Conservation (phyloP, 2,888 invertebrate genomes). For the Ommatoiulus sabulosus region DNA sequence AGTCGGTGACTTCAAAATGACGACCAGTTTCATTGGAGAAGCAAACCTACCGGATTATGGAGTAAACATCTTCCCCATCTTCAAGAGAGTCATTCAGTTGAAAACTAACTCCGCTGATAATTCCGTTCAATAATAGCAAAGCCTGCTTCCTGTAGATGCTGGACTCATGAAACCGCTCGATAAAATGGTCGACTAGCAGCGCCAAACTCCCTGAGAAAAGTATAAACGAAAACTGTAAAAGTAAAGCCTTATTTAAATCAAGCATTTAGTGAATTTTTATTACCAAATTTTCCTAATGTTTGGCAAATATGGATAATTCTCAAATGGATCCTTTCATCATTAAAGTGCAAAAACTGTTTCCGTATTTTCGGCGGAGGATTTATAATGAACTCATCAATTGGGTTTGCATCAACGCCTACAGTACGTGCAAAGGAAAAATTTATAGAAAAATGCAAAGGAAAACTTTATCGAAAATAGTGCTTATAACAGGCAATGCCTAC, state of each 20-base stretch:
- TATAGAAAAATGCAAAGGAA: neutral
- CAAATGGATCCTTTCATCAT: conserved; percentile 27
- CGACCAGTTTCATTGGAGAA: neutral
- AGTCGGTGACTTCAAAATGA: no score
- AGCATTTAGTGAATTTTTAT: neutral
- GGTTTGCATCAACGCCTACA: neutral
- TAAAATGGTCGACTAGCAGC: conserved; percentile 52
- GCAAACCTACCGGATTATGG: neutral
- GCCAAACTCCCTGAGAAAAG: conserved; percentile 51
- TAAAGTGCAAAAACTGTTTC: conserved; percentile 53
- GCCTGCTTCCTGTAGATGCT: conserved; percentile 47
- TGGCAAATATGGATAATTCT: conserved; percentile 22
- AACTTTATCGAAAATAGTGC: no score
- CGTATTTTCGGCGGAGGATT: neutral
- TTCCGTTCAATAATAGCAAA: conserved; percentile 50
- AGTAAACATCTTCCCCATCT: conserved; percentile 4
- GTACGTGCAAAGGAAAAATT: no score
- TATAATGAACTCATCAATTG: neutral
- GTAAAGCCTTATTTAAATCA: no score
- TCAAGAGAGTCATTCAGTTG: neutral
- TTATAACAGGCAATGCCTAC: neutral
- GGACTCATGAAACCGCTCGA: conserved; percentile 54
- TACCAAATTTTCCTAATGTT: conserved; percentile 55
- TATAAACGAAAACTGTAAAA: no score
- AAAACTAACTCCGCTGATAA: neutral